Percentiles rank a stretch among this genome's conserved stretches.
Evolutionary conservation across 2,113 vertebrate species (phyloP).

Genomic region (Octodon degus): DNA sequence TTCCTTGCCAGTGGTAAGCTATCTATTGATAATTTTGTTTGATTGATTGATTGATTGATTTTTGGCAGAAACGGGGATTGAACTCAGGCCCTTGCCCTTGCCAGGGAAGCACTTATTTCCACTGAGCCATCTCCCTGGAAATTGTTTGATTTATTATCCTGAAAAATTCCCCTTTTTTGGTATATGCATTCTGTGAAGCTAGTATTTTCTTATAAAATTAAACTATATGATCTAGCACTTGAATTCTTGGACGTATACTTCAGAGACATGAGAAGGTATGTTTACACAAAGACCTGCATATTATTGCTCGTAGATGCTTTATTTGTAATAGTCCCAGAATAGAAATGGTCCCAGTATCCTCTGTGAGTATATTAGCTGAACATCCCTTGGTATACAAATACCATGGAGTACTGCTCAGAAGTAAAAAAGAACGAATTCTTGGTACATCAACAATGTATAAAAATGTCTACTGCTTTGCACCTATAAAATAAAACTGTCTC

Average conservation of each 20-base stretch:
- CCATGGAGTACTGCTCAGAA: not conserved
- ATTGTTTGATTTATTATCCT: not conserved
- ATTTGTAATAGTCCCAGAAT: not conserved
- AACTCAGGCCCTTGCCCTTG: no score
- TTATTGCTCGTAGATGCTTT: not conserved
- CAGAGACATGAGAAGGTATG: not conserved
- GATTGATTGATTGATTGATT: not conserved
- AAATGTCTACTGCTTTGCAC: not conserved
- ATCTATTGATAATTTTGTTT: not conserved
- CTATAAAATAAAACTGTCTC: not conserved
- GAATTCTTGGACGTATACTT: constrained; percentile 11
- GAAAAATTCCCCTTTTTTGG: constrained; percentile 1
- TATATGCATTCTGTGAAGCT: not conserved
- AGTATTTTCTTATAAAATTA: constrained; percentile 33
- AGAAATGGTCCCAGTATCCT: not conserved
- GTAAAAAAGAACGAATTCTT: not conserved
- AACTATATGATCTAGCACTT: not conserved
- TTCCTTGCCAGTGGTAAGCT: not conserved
- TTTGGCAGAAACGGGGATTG: no score
- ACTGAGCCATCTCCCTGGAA: no score
- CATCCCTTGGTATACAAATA: not conserved
- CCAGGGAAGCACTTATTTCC: no score
- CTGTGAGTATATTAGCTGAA: not conserved
- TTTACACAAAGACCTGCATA: not conserved
- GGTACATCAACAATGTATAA: not conserved